A percentile compares a stretch with the other conserved stretches of the same genome.
phyloP scores from a whole-genome alignment of 1,140 invertebrate species.

The Ridgeia piscesae region DNA sequence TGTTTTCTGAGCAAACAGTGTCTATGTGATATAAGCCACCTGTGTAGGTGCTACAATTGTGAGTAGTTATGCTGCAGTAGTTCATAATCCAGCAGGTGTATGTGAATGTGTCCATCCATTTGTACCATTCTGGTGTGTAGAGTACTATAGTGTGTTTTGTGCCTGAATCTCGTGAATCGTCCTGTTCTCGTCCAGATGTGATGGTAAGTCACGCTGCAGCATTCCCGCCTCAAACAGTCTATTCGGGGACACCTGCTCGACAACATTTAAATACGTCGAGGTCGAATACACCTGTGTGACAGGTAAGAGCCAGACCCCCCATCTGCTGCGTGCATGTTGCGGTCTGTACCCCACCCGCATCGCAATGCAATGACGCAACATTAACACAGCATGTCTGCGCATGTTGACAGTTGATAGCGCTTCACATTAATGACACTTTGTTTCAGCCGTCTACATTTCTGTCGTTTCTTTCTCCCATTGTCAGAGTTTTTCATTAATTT shows the following conservation, averaged over 20 bases:
- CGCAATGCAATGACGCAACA: conserved; percentile 10
- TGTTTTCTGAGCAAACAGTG: no score
- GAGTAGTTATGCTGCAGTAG: not conserved
- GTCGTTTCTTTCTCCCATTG: not conserved
- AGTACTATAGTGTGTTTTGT: not conserved
- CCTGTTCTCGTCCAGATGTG: conserved; percentile 3
- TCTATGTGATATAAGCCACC: no score
- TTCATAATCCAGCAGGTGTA: not conserved
- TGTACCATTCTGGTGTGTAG: no score
- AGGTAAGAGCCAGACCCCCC: not conserved
- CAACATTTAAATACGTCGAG: conserved; percentile 91
- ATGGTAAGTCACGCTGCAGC: conserved; percentile 8
- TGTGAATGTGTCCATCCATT: no score
- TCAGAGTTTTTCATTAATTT: not conserved
- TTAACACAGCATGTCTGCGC: not conserved
- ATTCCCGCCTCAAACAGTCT: conserved; percentile 7
- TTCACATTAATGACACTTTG: not conserved
- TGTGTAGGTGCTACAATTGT: not conserved
- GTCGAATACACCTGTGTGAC: conserved; percentile 81
- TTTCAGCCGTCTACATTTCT: not conserved
- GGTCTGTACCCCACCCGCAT: not conserved
- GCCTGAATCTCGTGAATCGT: not conserved
- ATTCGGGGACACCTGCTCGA: conserved; percentile 78
- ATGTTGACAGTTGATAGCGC: not conserved
- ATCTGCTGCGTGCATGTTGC: not conserved